Conservation (phyloP, 2,797 vertebrate species). For the Philypnodon macrostomus region DNA sequence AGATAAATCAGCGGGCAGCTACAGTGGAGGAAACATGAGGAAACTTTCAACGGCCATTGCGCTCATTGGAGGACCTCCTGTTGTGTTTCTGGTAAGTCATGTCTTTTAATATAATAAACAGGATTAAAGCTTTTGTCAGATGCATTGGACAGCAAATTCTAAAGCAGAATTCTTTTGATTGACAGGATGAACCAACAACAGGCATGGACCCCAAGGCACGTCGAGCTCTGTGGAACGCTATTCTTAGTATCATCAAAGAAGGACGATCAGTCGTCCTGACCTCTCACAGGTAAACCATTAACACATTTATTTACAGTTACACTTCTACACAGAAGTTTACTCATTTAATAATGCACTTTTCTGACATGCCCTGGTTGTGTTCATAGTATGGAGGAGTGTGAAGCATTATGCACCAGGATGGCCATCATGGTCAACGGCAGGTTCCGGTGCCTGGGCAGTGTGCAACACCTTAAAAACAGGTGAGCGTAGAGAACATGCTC, state of each 20-base stretch:
- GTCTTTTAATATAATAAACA: not conserved
- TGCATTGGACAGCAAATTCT: not conserved
- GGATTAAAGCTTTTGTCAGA: too few species aligned
- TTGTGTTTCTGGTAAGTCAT: conserved; percentile 94
- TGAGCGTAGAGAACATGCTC: conserved; percentile 51
- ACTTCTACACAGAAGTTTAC: not conserved
- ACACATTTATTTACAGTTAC: not conserved
- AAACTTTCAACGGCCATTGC: conserved; percentile 97
- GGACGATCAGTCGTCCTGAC: conserved; percentile 97
- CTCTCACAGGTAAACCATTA: conserved; percentile 85
- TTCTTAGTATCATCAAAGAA: conserved; percentile 93
- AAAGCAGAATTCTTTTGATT: conserved; percentile 23
- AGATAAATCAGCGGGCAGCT: conserved; percentile 88
- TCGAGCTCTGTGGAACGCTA: conserved; percentile 94
- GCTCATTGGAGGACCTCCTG: conserved; percentile 92
- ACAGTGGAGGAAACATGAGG: conserved; percentile 95
- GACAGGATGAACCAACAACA: conserved; percentile 96
- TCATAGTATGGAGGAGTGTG: conserved; percentile 96
- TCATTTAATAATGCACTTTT: not conserved
- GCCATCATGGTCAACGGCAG: conserved; percentile 97
- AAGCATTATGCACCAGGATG: conserved; percentile 96
- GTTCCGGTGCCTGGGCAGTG: conserved; percentile 94
- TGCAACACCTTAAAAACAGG: conserved; percentile 97
- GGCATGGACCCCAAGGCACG: conserved; percentile 98
- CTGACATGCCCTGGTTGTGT: conserved; percentile 13